These are phyloP conservation scores for Heliconius sara DNA, from an alignment of 2,888 invertebrate genomes.

Conservation along the genomic window DNA sequence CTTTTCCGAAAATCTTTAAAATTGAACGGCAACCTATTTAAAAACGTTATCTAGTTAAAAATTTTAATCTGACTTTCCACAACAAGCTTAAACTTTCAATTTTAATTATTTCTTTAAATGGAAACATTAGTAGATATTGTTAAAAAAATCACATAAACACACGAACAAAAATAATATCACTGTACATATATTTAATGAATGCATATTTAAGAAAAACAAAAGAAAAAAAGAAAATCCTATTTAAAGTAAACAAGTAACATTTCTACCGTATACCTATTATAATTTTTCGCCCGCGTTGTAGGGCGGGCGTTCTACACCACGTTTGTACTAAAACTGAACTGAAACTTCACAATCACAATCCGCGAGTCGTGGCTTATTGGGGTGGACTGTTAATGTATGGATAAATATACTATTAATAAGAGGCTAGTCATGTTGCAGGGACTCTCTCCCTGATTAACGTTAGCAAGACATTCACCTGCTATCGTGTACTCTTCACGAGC, in stretches of 20 bases:
- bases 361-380: neutral
- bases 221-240: neutral
- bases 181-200: neutral
- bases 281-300: neutral
- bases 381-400: neutral
- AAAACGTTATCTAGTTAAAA: neutral
- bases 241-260: neutral
- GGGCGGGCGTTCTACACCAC: conserved; percentile 13
- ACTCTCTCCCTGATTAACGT: too few relatives aligned
- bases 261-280: neutral
- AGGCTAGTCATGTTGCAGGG: too few relatives aligned
- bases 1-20: neutral
- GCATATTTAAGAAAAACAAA: neutral
- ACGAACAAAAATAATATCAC: neutral
- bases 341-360: neutral
- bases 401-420: neutral
- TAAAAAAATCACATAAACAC: neutral
- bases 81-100: neutral
- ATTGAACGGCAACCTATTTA: neutral
- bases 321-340: neutral
- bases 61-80: neutral
- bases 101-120: neutral
- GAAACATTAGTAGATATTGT: neutral
- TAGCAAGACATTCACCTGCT: too few relatives aligned
- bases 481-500: too few relatives aligned